Evolutionary conservation across 2,888 invertebrate genomes (phyloP), one percentile per base, ranked within the genome.

Genomic region (Adelognathus sp.): DNA sequence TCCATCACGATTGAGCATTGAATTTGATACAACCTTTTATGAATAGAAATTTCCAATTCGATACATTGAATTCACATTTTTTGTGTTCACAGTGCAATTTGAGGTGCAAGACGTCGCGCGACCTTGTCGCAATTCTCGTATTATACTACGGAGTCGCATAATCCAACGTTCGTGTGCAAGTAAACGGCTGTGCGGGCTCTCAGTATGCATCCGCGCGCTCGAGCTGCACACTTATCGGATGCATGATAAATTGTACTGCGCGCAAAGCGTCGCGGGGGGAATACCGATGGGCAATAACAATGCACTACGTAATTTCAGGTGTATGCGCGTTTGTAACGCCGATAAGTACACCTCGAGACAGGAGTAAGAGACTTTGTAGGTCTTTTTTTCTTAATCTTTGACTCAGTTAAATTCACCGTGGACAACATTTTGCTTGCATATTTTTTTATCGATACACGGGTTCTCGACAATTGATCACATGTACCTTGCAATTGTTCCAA

Each of bases 41-140:
- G 16, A 41, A 4, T 11, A 18, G 6, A 18, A 58, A 36, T 9
- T 33, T 5, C n/a, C 9, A 58, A 33, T 33, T 7, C 1, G 9
- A 39, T 11, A 3, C 3, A 36, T n/a, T 27, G n/a, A 3, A 56
- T 44, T 29, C 21, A 21, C 16, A 44, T 14, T 21, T 24, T 21
- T 18, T 50, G 21, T 18, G 58, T 44, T 11, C 14, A 56, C 52
- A 60, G 21, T 33, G n/a, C n/a, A n/a, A n/a, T 41, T 60, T 29
- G 61, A n/a, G 41, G 60, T 39, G 36, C 60, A 31, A 46, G 46
- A 54, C 60, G 33, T 46, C 41, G 52, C 54, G 36, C 54, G 72
- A 67, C 72, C 77, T 77, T 77, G 72, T 44, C 36, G 54, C 60
- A 31, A 27, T 60, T 66, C 41, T 66, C 61, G 60, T 60, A 50